Percentiles rank a stretch among this genome's conserved stretches.
Evolutionary conservation across 53 echinoderm and acorn worm genomes (phyloP).

Genomic region (Paracentrotus lividus): DNA sequence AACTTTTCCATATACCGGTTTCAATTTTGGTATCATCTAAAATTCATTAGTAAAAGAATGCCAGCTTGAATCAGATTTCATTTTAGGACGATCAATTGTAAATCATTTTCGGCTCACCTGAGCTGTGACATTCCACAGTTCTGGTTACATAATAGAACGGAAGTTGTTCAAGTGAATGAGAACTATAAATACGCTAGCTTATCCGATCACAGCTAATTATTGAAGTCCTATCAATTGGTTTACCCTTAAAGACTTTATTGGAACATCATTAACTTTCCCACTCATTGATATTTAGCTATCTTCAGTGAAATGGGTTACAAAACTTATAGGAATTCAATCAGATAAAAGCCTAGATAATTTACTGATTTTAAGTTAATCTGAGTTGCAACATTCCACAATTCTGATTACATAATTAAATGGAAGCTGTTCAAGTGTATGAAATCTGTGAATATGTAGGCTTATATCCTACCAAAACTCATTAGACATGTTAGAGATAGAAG

Average conservation of each 20-base stretch:
- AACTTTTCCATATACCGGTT: not conserved
- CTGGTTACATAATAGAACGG: constrained; percentile 5
- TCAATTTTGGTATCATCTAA: not conserved
- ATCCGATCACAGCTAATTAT: not conserved
- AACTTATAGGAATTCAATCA: not conserved
- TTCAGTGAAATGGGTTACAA: not conserved
- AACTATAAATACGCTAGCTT: not conserved
- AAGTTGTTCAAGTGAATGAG: constrained; percentile 24
- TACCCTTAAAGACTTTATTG: not conserved
- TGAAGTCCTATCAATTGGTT: not conserved
- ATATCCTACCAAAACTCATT: too few species aligned
- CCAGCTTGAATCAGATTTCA: not conserved
- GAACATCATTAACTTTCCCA: not conserved
- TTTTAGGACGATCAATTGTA: not conserved
- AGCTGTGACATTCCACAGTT: not conserved
- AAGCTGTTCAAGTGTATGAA: too few species aligned
- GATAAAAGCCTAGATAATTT: not conserved
- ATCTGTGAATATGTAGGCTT: too few species aligned
- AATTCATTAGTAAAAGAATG: not conserved
- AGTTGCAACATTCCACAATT: too few species aligned
- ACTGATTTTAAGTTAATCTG: too few species aligned
- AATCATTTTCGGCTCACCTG: not conserved
- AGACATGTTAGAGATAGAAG: too few species aligned
- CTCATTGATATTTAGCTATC: not conserved
- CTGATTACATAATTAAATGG: too few species aligned